Evolutionary conservation across 2,113 vertebrate species (phyloP).

Genomic region (Morphnarchus princeps): DNA sequence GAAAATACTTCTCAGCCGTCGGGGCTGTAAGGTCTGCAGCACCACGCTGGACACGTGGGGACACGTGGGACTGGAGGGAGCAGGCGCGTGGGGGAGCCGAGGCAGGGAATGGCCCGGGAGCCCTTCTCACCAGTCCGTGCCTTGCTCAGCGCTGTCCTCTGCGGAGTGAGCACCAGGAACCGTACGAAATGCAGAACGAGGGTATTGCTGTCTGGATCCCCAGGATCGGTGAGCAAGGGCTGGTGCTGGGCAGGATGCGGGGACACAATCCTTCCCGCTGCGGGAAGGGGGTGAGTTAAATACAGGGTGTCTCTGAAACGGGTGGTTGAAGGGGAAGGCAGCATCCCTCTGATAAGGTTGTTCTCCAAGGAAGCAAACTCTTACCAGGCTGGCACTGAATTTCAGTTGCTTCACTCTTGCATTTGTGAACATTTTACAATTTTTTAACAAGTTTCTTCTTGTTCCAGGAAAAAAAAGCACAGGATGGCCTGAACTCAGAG

Average conservation of each 20-base stretch:
- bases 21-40: not conserved
- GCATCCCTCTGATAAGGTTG: not conserved
- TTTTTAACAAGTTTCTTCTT: constrained; percentile 3
- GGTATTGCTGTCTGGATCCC: not conserved
- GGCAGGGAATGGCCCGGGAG: not conserved
- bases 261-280: not conserved
- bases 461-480: not conserved
- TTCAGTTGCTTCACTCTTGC: not conserved
- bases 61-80: not conserved
- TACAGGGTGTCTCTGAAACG: not conserved
- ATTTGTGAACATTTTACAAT: not conserved
- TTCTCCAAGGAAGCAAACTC: not conserved
- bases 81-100: accelerated
- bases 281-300: not conserved
- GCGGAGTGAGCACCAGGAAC: not conserved
- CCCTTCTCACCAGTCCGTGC: not conserved
- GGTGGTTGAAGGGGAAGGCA: not conserved
- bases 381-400: not conserved
- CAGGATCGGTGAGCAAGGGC: not conserved
- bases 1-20: not conserved
- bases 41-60: accelerated
- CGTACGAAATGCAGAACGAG: accelerated
- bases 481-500: not conserved
- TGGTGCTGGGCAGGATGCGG: not conserved
- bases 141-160: not conserved